Conservation (phyloP, 1,140 invertebrate genomes). For the Ceratosolen fusciceps region DNA sequence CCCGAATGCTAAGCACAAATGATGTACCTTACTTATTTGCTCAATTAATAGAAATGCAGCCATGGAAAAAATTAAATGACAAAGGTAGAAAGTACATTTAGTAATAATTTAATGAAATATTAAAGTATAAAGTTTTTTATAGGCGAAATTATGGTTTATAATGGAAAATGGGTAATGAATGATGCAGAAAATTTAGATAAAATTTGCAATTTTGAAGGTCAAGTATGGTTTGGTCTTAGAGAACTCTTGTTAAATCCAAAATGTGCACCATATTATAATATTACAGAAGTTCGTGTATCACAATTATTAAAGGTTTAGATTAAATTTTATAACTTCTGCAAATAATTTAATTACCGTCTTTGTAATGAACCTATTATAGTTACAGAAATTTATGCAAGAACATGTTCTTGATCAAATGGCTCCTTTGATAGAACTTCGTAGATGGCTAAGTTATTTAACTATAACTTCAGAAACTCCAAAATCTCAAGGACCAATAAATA, state of each 20-base stretch:
- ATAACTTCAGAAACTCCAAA: slow-evolving; percentile 59
- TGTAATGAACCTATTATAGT: slow-evolving; percentile 62
- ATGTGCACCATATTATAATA: slow-evolving; percentile 76
- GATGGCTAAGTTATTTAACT: slow-evolving; percentile 75
- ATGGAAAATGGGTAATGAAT: slow-evolving; percentile 77
- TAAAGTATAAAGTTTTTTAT: slow-evolving; percentile 10
- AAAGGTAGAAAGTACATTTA: slow-evolving; percentile 64
- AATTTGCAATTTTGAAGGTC: slow-evolving; percentile 78
- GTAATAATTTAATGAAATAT: background rate
- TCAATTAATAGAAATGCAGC: slow-evolving; percentile 77
- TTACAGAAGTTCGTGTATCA: slow-evolving; percentile 78
- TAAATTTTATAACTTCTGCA: background rate
- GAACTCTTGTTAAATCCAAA: slow-evolving; percentile 78
- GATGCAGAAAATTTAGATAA: slow-evolving; percentile 70
- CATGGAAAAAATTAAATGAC: slow-evolving; percentile 78
- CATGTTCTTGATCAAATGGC: slow-evolving; percentile 81
- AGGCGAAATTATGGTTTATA: slow-evolving; percentile 63
- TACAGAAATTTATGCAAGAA: slow-evolving; percentile 76
- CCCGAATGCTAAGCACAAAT: slow-evolving; percentile 77
- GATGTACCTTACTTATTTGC: slow-evolving; percentile 82
- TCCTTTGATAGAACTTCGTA: slow-evolving; percentile 80
- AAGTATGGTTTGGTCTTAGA: slow-evolving; percentile 81
- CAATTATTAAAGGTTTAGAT: slow-evolving; percentile 74
- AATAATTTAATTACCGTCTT: background rate
- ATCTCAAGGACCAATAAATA: slow-evolving; percentile 63